Base-by-base conservation (phyloP, 2,797 vertebrate genomes). In the Adelosebastes latens region DNA sequence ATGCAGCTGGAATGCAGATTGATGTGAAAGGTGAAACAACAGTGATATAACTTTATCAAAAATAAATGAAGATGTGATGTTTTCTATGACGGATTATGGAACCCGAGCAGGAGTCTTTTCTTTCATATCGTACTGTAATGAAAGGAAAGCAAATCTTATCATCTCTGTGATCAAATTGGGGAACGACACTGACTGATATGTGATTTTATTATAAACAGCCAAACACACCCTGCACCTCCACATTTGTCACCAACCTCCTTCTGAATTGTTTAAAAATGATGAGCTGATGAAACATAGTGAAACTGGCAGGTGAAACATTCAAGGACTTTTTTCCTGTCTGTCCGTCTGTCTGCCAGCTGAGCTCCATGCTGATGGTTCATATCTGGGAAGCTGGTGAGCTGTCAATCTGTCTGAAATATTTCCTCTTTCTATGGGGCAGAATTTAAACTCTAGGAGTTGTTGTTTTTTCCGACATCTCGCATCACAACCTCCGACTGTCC, bases 271-370 rank as follows among this genome's bases (percentile, higher is more conserved):
- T 22, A 12, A 9, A 87, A 87, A 59, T n/a, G 34, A 79, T 32
- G 24, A 59, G 29, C 8, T 82, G 85, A 88, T 84, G 85, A 90
- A 89, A 82, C 59, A 4, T n/a, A n/a, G 24, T 73, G 82, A 89
- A 93, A 92, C 79, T 65, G 72, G 63, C 81, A 80, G 86, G 88
- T 72, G 71, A 72, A 75, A 82, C 66, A 81, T 74, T 73, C 64
- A 80, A 79, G 25, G 49, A 80, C 75, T 87, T 88, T 84, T 88
- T 65, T 22, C 14, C 39, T 46, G 39, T 46, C 39, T 29, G 5
- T 29, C 29, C 0, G 42, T 46, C 14, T 13, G 42, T 46, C 72
- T 39, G 49, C 42, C 69, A 34, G 72, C 49, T n/a, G 55, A 68
- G 74, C 65, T 34, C 60, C 72, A 31, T 62, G 32, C 2, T 81